A percentile compares a stretch with the other conserved stretches of the same genome.
Conservation (phyloP, 1,140 invertebrate genomes). For the Ceratitis capitata region DNA sequence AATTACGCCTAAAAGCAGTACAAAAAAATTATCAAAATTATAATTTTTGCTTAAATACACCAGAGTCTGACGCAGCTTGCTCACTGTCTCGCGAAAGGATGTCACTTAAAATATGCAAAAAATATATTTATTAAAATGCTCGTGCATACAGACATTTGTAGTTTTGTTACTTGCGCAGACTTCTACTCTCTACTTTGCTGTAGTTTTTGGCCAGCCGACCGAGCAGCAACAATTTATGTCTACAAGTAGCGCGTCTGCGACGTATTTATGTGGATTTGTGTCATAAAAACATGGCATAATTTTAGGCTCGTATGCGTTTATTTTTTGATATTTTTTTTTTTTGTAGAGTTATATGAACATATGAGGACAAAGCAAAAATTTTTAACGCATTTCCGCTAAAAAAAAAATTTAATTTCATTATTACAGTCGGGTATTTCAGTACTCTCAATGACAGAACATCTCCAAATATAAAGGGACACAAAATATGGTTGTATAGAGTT, state of each 20-base stretch:
- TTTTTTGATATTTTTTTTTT: too few relatives aligned
- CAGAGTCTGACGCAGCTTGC: neutral
- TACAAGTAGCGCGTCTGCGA: neutral
- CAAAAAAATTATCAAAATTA: neutral
- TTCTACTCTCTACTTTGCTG: neutral
- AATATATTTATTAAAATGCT: neutral
- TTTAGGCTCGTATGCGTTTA: conserved; percentile 7
- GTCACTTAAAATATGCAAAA: conserved; percentile 2
- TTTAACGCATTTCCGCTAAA: neutral
- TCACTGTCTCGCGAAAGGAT: neutral
- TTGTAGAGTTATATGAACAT: too few relatives aligned
- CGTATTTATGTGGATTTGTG: neutral
- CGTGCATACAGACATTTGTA: neutral
- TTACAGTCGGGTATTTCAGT: too few relatives aligned
- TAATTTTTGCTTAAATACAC: conserved; percentile 7
- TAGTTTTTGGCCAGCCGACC: neutral
- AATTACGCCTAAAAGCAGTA: neutral
- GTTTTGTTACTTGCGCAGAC: neutral
- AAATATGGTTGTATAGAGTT: too few relatives aligned
- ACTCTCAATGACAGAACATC: too few relatives aligned
- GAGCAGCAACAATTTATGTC: neutral
- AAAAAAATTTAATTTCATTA: too few relatives aligned
- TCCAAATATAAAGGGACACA: too few relatives aligned
- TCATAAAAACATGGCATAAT: conserved; percentile 21
- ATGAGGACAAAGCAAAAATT: neutral